A percentile compares a stretch with the other conserved stretches of the same genome.
These are phyloP conservation scores for Hemiscyllium ocellatum DNA, from an alignment of 2,113 vertebrate genomes.

Conservation along the genomic window DNA sequence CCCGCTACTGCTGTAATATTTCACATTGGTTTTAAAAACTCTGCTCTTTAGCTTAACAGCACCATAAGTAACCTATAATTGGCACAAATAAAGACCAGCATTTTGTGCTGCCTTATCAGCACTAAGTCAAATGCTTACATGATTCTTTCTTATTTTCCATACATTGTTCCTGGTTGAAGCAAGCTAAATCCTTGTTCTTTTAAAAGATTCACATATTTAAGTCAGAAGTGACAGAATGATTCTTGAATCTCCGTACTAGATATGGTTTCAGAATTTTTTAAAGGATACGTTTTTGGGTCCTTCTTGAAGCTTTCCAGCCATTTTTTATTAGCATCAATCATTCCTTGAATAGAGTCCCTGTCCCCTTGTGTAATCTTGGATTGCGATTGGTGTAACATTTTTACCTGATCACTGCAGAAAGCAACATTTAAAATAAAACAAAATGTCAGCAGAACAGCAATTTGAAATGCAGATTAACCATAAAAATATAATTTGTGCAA, in stretches of 20 bases:
- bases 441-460: background rate
- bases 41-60: background rate
- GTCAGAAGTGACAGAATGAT: background rate
- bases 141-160: background rate
- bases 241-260: background rate
- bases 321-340: conserved; percentile 73
- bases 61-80: background rate
- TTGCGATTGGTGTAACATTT: conserved; percentile 50
- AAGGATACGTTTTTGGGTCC: conserved; percentile 81
- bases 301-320: conserved; percentile 76
- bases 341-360: conserved; percentile 54
- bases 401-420: conserved; percentile 57
- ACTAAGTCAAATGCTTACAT: background rate
- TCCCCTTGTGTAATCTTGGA: conserved; percentile 46
- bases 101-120: background rate
- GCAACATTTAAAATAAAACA: background rate
- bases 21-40: background rate
- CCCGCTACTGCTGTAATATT: background rate
- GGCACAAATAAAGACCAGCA: background rate
- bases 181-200: background rate
- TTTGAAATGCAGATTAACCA: background rate
- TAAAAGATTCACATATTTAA: background rate
- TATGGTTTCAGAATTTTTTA: background rate
- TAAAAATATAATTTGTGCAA: background rate
- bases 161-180: background rate